These are phyloP conservation scores for Xenopus laevis DNA, from an alignment of 2,113 vertebrate species.

Conservation along the genomic window DNA sequence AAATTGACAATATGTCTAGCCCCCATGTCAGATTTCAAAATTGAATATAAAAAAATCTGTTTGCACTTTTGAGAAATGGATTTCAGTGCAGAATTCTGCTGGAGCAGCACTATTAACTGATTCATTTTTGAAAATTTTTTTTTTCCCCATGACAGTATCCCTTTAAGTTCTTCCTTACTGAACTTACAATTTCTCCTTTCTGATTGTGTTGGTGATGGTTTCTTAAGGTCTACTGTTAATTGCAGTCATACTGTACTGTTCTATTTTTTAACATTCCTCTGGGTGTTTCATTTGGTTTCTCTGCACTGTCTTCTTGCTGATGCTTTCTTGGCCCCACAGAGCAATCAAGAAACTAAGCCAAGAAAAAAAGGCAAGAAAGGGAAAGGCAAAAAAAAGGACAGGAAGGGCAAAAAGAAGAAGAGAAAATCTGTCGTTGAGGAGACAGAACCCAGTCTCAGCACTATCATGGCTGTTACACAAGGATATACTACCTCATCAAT, in stretches of 20 bases:
- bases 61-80: too few species aligned
- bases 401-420: constrained; percentile 73
- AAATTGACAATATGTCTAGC: too few species aligned
- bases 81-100: too few species aligned
- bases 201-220: background rate
- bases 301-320: background rate
- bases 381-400: constrained; percentile 62
- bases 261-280: background rate
- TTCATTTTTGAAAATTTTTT: too few species aligned
- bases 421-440: constrained; percentile 59
- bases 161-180: too few species aligned
- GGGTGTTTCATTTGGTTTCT: background rate
- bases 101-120: too few species aligned
- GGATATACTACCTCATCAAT: constrained; percentile 17
- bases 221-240: too few species aligned
- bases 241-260: background rate
- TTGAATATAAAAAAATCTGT: too few species aligned
- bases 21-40: too few species aligned
- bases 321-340: background rate
- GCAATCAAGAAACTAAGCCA: background rate
- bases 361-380: constrained; percentile 70
- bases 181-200: background rate
- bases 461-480: constrained; percentile 49
- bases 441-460: constrained; percentile 12
- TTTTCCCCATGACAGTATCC: too few species aligned